These are phyloP conservation scores for Cherax destructor DNA, from an alignment of 1,140 invertebrate genomes.

Conservation along the genomic window DNA sequence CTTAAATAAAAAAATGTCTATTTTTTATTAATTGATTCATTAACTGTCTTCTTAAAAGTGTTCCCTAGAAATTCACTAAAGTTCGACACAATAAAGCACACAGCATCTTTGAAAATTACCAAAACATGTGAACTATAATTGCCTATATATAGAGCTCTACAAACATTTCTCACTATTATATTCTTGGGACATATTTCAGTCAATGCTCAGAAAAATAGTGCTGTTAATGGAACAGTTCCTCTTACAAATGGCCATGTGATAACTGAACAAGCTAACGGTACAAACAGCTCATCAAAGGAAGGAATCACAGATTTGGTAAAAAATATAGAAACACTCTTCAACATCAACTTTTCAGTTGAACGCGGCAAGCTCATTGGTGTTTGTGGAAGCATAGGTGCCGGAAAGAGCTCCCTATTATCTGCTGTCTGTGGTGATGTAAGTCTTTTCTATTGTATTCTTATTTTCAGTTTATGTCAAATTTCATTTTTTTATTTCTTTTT, in stretches of 20 bases:
- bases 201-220: slow-evolving; percentile 20
- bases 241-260: slow-evolving; percentile 34
- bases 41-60: too few relatives aligned
- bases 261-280: slow-evolving; percentile 35
- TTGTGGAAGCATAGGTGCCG: slow-evolving; percentile 82
- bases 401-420: slow-evolving; percentile 82
- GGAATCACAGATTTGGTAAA: slow-evolving; percentile 2
- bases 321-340: slow-evolving; percentile 36
- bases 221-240: background rate
- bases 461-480: background rate
- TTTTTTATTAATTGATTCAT: too few relatives aligned
- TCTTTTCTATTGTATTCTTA: background rate
- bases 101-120: background rate
- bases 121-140: too few relatives aligned
- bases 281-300: background rate
- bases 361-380: slow-evolving; percentile 81
- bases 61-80: too few relatives aligned
- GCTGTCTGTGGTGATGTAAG: slow-evolving; percentile 76
- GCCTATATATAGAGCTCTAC: too few relatives aligned
- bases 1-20: too few relatives aligned
- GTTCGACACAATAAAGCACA: too few relatives aligned
- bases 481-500: too few relatives aligned
- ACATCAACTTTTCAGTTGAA: slow-evolving; percentile 70
- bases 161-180: background rate
- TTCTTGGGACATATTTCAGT: slow-evolving; percentile 15